Evolutionary conservation across 2,797 vertebrate genomes (phyloP), one percentile per base, ranked within the genome.

Genomic region (Coregonus suidteri): DNA sequence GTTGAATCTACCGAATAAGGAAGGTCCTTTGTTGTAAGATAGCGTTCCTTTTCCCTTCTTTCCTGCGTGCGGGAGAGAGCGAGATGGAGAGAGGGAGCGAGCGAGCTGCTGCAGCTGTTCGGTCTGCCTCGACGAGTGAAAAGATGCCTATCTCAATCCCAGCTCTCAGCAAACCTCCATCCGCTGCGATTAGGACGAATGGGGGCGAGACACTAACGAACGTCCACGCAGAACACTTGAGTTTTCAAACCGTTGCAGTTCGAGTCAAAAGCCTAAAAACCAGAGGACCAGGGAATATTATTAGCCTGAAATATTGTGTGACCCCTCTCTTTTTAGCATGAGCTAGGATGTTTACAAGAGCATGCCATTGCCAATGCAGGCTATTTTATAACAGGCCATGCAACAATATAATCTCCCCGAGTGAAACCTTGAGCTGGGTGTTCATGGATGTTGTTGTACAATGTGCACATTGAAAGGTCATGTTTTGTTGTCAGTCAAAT

Each of bases 81-180:
- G 75, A 70, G 37, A 20, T 35, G n/a, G n/a, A n/a, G n/a, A n/a
- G n/a, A n/a, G n/a, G n/a, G n/a, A n/a, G n/a, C n/a, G n/a, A n/a
- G n/a, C n/a, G n/a, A n/a, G n/a, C n/a, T n/a, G 86, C 86, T 82
- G 90, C 78, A 75, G 76, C 86, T 79, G 82, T 67, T n/a, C 80
- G 79, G 68, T 68, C 85, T 11, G 59, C 20, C 20, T 87, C 71
- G 73, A 80, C 35, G 78, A 76, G 68, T 83, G 77, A 81, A 80
- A 86, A 82, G 79, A 88, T 83, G 85, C 79, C 87, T 92, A 86
- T 90, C 86, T 90, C 87, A 88, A 80, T 86, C 89, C 76, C 78
- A 82, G 76, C 80, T 78, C 84, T 25, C 59, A 64, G 16, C 20
- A 25, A 78, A 76, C 83, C 80, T 86, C 86, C 87, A 87, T 91